Evolutionary conservation across 2,113 vertebrate species (phyloP).

Genomic region (Perccottus glenii): DNA sequence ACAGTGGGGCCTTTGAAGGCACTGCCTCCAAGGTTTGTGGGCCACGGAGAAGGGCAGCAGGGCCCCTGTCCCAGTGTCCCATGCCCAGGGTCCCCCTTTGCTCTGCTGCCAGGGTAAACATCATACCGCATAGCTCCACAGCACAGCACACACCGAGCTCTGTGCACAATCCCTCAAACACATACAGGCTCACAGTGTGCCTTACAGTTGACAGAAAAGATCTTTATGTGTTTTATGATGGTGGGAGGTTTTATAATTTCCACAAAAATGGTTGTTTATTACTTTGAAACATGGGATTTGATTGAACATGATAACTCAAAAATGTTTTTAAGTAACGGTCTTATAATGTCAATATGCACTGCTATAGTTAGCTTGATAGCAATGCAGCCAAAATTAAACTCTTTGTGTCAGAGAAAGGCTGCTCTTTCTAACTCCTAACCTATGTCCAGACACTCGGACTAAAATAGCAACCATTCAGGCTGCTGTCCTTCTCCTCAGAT

Average conservation of each 20-base stretch:
- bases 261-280: too few species aligned
- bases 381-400: too few species aligned
- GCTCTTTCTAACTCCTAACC: neutral
- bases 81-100: conserved; percentile 55
- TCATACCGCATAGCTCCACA: conserved; percentile 59
- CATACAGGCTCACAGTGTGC: conserved; percentile 22
- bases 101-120: conserved; percentile 76
- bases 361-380: too few species aligned
- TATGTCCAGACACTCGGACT: neutral
- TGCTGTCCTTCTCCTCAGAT: neutral
- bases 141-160: conserved; percentile 65
- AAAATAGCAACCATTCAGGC: neutral
- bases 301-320: too few species aligned
- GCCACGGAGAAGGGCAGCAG: conserved; percentile 34
- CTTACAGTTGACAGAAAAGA: conserved; percentile 17
- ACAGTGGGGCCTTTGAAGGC: conserved; percentile 69
- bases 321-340: too few species aligned
- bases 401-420: neutral
- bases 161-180: conserved; percentile 38
- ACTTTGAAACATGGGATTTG: too few species aligned
- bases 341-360: too few species aligned
- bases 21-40: conserved; percentile 47
- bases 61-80: conserved; percentile 44
- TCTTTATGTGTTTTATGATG: conserved; percentile 2
- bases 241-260: conserved; percentile 7